Evolutionary conservation across 2,797 vertebrate genomes (phyloP).

Genomic region (Urophycis tenuis): DNA sequence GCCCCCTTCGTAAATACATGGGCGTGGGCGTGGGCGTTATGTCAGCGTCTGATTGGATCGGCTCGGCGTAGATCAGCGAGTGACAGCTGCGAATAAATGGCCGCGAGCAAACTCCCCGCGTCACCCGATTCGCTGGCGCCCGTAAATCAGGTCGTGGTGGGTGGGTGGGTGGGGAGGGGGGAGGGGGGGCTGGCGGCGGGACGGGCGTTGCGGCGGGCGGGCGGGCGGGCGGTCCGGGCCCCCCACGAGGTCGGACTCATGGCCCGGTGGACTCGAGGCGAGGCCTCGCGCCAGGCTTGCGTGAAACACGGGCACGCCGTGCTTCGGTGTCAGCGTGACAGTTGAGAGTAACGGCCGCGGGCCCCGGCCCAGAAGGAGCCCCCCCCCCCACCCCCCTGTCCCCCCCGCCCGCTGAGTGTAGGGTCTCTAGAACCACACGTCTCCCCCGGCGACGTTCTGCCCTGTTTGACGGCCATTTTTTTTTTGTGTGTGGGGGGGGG

Average conservation of each 20-base stretch:
- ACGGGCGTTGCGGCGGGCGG: constrained; percentile 35
- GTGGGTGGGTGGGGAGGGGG: constrained; percentile 37
- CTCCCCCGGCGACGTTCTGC: constrained; percentile 5
- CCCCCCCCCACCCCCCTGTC: not conserved
- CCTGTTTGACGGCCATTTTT: constrained; percentile 31
- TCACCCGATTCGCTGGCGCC: constrained; percentile 52
- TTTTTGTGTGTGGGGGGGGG: constrained; percentile 19
- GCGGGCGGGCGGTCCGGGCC: too few species aligned
- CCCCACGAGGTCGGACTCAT: constrained; percentile 33
- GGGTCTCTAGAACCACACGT: not conserved
- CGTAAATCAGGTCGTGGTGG: constrained; percentile 52
- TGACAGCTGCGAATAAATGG: constrained; percentile 60
- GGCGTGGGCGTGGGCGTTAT: not conserved
- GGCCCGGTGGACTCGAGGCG: constrained; percentile 15
- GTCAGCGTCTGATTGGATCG: not conserved
- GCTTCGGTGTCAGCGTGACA: constrained; percentile 48
- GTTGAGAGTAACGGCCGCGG: constrained; percentile 43
- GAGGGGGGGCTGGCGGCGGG: constrained; percentile 38
- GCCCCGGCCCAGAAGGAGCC: constrained; percentile 31
- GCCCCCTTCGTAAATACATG: not conserved
- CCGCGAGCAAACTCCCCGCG: constrained; percentile 58
- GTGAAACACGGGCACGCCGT: constrained; percentile 54
- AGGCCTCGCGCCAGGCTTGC: constrained; percentile 41
- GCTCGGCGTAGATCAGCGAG: constrained; percentile 62
- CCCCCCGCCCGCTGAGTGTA: too few species aligned